phyloP scores from a whole-genome alignment of 2,797 vertebrate species.

The Phoxinus dragarum region DNA sequence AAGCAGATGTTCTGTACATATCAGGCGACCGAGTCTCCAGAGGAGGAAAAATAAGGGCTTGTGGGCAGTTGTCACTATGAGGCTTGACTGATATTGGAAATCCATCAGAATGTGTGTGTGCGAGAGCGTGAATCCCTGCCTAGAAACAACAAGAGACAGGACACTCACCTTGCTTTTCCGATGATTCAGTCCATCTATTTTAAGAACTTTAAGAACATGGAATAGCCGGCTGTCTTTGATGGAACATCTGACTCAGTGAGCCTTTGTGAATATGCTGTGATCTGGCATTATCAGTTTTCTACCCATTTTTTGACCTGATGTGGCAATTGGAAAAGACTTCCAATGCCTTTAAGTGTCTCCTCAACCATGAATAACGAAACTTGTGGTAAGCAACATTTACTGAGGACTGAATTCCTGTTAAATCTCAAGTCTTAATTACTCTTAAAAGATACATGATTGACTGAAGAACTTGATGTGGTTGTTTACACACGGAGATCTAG shows the following conservation, averaged over 20 bases:
- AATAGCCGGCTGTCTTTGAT: slow-evolving; percentile 57
- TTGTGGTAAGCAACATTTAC: neutral
- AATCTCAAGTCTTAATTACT: slow-evolving; percentile 8
- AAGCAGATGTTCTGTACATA: slow-evolving; percentile 50
- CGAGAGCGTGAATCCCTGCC: slow-evolving; percentile 38
- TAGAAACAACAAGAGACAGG: slow-evolving; percentile 58
- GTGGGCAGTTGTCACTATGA: slow-evolving; percentile 64
- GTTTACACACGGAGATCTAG: slow-evolving; percentile 13
- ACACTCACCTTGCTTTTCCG: slow-evolving; percentile 65
- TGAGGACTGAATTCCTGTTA: slow-evolving; percentile 12
- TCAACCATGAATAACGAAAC: slow-evolving; percentile 18
- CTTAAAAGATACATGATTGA: slow-evolving; percentile 21
- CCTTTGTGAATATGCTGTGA: slow-evolving; percentile 64
- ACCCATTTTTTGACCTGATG: slow-evolving; percentile 63
- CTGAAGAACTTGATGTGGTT: slow-evolving; percentile 1
- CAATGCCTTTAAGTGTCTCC: slow-evolving; percentile 19
- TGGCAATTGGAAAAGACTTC: slow-evolving; percentile 21
- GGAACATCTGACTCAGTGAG: slow-evolving; percentile 66
- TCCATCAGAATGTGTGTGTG: slow-evolving; percentile 54
- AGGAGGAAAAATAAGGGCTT: slow-evolving; percentile 47
- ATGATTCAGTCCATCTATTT: slow-evolving; percentile 74
- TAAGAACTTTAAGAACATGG: slow-evolving; percentile 63
- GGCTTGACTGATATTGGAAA: slow-evolving; percentile 61
- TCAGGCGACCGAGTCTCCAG: slow-evolving; percentile 20
- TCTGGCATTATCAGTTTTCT: slow-evolving; percentile 56